Percentiles rank a stretch among this genome's conserved stretches.
Conservation (phyloP, 1,140 invertebrate genomes). For the Musca vetustissima region DNA sequence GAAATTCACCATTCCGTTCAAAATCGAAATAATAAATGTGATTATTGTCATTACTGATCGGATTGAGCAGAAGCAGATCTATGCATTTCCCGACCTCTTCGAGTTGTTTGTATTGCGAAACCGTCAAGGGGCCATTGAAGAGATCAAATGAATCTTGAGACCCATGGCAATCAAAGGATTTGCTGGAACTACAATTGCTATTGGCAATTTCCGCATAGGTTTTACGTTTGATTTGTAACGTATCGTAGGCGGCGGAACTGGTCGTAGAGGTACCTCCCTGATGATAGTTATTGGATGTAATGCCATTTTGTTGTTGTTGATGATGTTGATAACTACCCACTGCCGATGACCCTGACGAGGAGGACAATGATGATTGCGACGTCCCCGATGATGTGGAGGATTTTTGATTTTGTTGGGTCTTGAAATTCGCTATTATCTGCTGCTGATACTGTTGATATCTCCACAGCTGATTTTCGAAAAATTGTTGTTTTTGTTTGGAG, state of each 20-base stretch:
- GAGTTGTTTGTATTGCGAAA: not conserved
- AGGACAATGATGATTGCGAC: not conserved
- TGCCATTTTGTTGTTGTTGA: not conserved
- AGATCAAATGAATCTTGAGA: too few relatives aligned
- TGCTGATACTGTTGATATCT: conserved; percentile 31
- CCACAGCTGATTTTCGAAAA: conserved; percentile 43
- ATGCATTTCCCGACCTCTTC: not conserved
- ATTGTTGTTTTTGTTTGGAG: conserved; percentile 56
- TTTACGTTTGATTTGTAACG: conserved; percentile 5
- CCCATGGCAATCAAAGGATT: not conserved
- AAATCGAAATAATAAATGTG: conserved; percentile 77
- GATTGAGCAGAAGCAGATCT: conserved; percentile 55
- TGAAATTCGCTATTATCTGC: not conserved
- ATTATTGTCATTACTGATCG: conserved; percentile 58
- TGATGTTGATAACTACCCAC: not conserved
- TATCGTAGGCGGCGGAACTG: too few relatives aligned
- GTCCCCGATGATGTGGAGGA: too few relatives aligned
- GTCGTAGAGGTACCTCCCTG: not conserved
- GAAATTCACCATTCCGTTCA: conserved; percentile 69
- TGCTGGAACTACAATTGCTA: not conserved
- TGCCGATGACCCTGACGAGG: not conserved
- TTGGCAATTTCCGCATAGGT: conserved; percentile 28
- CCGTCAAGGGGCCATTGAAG: too few relatives aligned
- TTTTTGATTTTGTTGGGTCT: not conserved
- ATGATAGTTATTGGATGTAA: not conserved